Conservation (phyloP, 2,113 vertebrate species). For the Campylomormyrus tamandua region DNA sequence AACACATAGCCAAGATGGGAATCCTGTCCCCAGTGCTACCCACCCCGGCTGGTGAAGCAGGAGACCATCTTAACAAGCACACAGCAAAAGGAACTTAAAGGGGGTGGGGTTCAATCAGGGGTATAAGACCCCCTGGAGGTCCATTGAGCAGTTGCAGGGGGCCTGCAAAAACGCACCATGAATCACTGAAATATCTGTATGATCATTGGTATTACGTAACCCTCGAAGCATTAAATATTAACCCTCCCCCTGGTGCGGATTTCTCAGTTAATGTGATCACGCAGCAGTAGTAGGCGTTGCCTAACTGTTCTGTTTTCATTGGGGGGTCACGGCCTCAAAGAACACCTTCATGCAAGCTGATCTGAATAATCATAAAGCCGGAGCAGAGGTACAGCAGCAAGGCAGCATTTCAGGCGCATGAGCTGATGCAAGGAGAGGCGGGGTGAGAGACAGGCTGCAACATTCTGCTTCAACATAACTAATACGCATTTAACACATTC, state of each 20-base stretch:
- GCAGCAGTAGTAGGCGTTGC: not conserved
- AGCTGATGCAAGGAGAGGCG: not conserved
- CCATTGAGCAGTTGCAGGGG: not conserved
- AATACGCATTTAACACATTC: not conserved
- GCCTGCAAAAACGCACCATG: not conserved
- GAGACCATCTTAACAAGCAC: not conserved
- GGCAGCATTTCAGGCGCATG: not conserved
- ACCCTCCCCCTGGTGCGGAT: not conserved
- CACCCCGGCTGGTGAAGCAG: not conserved
- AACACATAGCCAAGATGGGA: not conserved
- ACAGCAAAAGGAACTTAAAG: not conserved
- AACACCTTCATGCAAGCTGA: not conserved
- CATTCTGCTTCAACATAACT: not conserved
- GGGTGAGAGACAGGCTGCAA: not conserved
- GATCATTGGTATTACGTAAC: not conserved
- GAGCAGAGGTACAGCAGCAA: not conserved
- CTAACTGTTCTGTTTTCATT: not conserved
- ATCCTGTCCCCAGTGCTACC: not conserved
- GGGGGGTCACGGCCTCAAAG: not conserved
- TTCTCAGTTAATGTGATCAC: not conserved
- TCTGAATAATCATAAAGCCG: not conserved
- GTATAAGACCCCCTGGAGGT: not conserved
- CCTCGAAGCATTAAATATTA: not conserved
- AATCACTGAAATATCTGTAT: not conserved
- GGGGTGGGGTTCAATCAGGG: not conserved